A percentile compares a stretch with the other conserved stretches of the same genome.
Conservation (phyloP, 2,797 vertebrate species). For the Pipistrellus pipistrellus region DNA sequence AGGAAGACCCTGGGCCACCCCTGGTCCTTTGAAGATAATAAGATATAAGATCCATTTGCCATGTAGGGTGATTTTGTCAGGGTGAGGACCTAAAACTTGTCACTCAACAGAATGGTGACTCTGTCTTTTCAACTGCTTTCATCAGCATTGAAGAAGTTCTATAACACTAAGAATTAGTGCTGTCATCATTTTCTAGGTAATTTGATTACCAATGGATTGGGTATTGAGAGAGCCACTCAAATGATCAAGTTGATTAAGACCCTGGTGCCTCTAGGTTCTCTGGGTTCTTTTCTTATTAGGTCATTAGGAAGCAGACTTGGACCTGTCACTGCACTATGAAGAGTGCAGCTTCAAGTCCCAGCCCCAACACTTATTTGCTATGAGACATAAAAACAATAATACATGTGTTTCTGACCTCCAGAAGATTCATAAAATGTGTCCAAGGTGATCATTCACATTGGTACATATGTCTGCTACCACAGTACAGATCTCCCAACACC, state of each 20-base stretch:
- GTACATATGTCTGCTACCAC: neutral
- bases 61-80: neutral
- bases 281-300: neutral
- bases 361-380: neutral
- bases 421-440: neutral
- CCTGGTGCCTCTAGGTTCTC: neutral
- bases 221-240: neutral
- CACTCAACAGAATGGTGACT: neutral
- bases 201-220: conserved; percentile 5
- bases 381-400: neutral
- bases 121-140: neutral
- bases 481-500: neutral
- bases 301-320: neutral
- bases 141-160: conserved; percentile 23
- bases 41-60: neutral
- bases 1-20: neutral
- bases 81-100: neutral
- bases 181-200: neutral
- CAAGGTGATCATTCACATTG: neutral
- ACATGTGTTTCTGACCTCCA: neutral
- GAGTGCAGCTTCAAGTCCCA: neutral
- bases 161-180: neutral
- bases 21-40: neutral
- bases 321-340: neutral
- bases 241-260: neutral